Conservation (phyloP, 2,888 invertebrate species). For the Nomada goodeniana region DNA sequence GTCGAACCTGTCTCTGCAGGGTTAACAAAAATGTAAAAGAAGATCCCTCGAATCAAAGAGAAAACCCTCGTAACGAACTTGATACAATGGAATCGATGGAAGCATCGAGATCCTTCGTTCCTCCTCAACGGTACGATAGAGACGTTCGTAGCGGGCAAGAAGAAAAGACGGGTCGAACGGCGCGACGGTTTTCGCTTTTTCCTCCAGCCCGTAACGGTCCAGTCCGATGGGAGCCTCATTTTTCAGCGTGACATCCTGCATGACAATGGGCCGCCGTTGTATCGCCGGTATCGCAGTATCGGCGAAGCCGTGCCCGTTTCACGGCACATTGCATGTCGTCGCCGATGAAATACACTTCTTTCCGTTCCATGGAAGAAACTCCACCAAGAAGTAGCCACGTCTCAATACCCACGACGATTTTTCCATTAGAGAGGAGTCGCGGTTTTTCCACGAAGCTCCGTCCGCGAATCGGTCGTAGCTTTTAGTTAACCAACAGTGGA, state of each 20-base stretch:
- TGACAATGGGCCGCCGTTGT: conserved; percentile 66
- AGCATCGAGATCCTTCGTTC: neutral
- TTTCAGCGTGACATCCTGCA: conserved; percentile 67
- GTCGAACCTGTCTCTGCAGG: too few relatives aligned
- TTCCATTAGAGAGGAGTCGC: neutral
- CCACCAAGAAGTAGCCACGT: conserved; percentile 12
- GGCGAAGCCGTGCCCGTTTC: conserved; percentile 61
- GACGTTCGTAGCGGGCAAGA: conserved; percentile 18
- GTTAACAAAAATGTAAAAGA: too few relatives aligned
- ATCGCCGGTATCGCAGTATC: conserved; percentile 62
- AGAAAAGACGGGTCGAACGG: conserved; percentile 1
- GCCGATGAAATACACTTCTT: conserved; percentile 55
- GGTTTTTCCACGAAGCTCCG: neutral
- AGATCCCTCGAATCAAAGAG: too few relatives aligned
- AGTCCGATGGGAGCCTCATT: conserved; percentile 52
- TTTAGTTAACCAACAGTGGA: conserved; percentile 9
- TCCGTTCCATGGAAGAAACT: conserved; percentile 22
- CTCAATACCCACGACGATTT: conserved; percentile 3
- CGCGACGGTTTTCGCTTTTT: conserved; percentile 6
- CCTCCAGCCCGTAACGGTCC: conserved; percentile 27
- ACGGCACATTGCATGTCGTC: conserved; percentile 67
- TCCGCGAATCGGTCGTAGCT: neutral
- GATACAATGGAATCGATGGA: neutral
- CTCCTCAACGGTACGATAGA: neutral
- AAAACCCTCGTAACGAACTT: too few relatives aligned